A percentile compares a stretch with the other conserved stretches of the same genome.
Evolutionary conservation across 2,113 vertebrate genomes (phyloP).

Genomic region (Menidia beryllina): DNA sequence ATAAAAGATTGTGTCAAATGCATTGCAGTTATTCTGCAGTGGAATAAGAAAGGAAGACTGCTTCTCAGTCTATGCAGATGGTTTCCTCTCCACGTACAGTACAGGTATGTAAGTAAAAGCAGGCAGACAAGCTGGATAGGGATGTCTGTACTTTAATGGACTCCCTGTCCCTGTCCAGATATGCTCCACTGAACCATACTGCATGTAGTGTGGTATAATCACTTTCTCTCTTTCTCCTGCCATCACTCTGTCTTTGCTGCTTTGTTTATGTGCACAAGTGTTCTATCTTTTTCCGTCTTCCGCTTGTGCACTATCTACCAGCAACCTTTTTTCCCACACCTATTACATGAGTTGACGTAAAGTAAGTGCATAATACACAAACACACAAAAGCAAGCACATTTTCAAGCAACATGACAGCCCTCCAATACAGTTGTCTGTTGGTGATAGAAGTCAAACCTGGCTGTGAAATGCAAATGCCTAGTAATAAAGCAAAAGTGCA

Average conservation of each 20-base stretch:
- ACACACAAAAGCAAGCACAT: conserved; percentile 22
- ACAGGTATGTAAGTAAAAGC: conserved; percentile 57
- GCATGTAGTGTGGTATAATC: conserved; percentile 73
- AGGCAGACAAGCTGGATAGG: conserved; percentile 56
- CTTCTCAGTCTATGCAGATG: conserved; percentile 41
- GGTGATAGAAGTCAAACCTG: conserved; percentile 64
- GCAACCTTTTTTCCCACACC: conserved; percentile 35
- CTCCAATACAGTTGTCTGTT: conserved; percentile 55
- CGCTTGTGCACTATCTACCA: conserved; percentile 45
- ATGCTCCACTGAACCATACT: conserved; percentile 79
- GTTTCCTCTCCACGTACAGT: conserved; percentile 39
- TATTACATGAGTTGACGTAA: conserved; percentile 39
- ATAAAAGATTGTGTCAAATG: conserved; percentile 41
- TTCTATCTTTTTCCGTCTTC: conserved; percentile 53
- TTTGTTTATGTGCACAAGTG: conserved; percentile 68
- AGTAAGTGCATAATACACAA: conserved; percentile 42
- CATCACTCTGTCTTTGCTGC: conserved; percentile 67
- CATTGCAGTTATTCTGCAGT: conserved; percentile 39
- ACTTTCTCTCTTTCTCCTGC: conserved; percentile 63
- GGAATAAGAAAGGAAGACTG: conserved; percentile 19
- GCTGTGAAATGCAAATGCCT: conserved; percentile 69
- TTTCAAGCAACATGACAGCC: conserved; percentile 69
- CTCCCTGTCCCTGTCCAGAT: conserved; percentile 70
- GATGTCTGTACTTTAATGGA: conserved; percentile 71
- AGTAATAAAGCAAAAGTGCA: conserved; percentile 40